Conservation (phyloP, 1,140 invertebrate genomes). For the Saccostrea cuccullata region DNA sequence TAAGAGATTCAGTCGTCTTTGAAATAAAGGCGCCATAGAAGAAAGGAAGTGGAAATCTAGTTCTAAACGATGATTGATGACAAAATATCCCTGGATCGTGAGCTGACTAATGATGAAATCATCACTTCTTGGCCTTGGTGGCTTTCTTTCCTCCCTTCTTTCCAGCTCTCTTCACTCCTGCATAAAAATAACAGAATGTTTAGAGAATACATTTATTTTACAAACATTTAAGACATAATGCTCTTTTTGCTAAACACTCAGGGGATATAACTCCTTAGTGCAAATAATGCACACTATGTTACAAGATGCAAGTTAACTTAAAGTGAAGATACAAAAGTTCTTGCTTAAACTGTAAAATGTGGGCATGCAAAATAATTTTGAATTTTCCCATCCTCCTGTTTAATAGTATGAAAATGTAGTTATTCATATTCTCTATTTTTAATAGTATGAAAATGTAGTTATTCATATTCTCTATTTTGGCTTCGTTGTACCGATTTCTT, state of each 20-base stretch:
- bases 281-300: background rate
- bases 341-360: no score
- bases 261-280: background rate
- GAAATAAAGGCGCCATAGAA: background rate
- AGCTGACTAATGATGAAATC: background rate
- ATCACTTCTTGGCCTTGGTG: conserved; percentile 18
- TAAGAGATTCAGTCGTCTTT: conserved; percentile 20
- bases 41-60: background rate
- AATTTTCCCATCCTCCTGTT: no score
- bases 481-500: no score
- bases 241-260: background rate
- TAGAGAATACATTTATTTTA: no score
- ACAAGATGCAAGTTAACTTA: background rate
- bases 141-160: conserved; percentile 42
- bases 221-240: background rate
- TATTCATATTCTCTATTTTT: no score
- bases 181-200: background rate
- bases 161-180: conserved; percentile 4
- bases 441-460: no score
- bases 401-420: no score
- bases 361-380: no score
- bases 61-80: conserved; percentile 25
- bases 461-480: no score
- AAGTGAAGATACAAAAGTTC: no score
- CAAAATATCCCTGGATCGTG: conserved; percentile 2